Evolutionary conservation across 1,140 invertebrate genomes (phyloP), one percentile per base, ranked within the genome.

Genomic region (Lucilia cuprina): DNA sequence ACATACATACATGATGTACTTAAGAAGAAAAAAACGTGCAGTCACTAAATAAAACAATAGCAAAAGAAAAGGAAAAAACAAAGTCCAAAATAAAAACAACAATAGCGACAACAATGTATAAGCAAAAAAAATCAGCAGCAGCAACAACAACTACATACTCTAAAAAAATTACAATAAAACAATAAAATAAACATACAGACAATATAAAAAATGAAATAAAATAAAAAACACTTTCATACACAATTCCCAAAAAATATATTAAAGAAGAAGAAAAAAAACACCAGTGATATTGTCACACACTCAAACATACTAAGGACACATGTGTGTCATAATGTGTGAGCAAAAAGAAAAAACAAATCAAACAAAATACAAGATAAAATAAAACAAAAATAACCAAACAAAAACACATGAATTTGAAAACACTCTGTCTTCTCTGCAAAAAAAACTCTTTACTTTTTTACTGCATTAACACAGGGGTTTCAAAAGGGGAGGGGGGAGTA

Each of bases 161-260:
- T 30, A 30, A 75, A 34, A 47, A 47, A 47, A 49, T 78, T 35
- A 78, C 75, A 78, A 78, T 78, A 78, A 78, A 78, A 78, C 75
- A 78, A 78, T 78, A 78, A 78, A 78, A 78, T 47, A 78, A 70
- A 70, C 65, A 70, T 21, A 70, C 10, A 70, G n/a, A 70, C 21
- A 55, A 21, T 21, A 70, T 70, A 70, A 70, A 70, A 21, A 25
- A 70, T 21, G 60, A 70, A 70, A 70, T 17, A 25, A 21, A 70
- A 21, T 70, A 70, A 55, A 55, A 55, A 55, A 55, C 9, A 55
- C 50, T 17, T 14, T 14, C 50, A 55, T 55, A 55, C 50, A 55
- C 13, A n/a, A 17, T 55, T 55, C 12, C 50, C 12, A 12, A 55
- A 55, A 55, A 55, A 55, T 12, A 55, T 13, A 55, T 13, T 55